Evolutionary conservation across 2,888 invertebrate genomes (phyloP).

Genomic region (Venustoraphidia nigricollis): DNA sequence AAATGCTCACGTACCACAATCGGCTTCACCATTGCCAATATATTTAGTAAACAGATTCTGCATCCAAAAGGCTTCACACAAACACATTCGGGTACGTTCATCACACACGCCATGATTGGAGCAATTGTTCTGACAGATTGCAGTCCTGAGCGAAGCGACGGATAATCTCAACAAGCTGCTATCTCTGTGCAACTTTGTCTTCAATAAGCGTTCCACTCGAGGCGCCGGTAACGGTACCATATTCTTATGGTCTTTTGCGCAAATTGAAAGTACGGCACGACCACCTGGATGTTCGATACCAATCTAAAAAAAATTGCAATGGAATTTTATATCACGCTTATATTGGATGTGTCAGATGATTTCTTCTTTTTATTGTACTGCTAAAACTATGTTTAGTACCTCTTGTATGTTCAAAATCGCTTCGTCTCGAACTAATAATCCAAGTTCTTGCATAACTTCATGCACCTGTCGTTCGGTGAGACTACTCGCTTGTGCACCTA

Average conservation of each 20-base stretch:
- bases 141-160: constrained; percentile 65
- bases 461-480: constrained; percentile 57
- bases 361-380: no score
- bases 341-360: no score
- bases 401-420: constrained; percentile 44
- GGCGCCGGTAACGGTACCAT: constrained; percentile 35
- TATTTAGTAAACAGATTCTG: constrained; percentile 57
- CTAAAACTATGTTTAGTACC: constrained; percentile 20
- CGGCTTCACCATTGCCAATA: constrained; percentile 52
- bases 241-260: background rate
- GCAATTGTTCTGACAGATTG: constrained; percentile 83
- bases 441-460: constrained; percentile 64
- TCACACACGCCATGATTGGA: constrained; percentile 86
- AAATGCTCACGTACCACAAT: constrained; percentile 48
- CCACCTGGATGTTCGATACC: constrained; percentile 3
- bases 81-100: constrained; percentile 64
- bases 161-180: constrained; percentile 54
- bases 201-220: constrained; percentile 47
- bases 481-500: constrained; percentile 56
- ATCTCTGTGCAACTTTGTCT: constrained; percentile 52
- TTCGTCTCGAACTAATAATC: constrained; percentile 61
- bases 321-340: background rate
- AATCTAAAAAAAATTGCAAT: constrained; percentile 13
- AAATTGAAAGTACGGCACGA: constrained; percentile 30
- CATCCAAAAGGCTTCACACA: constrained; percentile 96